Evolutionary conservation across 2,888 invertebrate species (phyloP).

Genomic region (Phragmatobia fuliginosa): DNA sequence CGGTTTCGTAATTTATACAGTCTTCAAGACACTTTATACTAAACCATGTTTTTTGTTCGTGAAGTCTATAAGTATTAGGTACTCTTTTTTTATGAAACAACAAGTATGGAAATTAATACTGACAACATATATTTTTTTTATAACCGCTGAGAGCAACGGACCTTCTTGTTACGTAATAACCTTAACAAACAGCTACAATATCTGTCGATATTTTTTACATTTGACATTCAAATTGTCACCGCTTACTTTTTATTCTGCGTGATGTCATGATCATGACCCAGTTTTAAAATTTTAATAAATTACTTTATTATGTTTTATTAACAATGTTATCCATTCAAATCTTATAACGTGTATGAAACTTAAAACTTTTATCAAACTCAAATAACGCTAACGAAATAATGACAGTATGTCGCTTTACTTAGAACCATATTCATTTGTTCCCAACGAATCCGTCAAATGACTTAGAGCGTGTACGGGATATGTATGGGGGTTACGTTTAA

Average conservation of each 20-base stretch:
- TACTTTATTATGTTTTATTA: neutral
- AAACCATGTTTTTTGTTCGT: neutral
- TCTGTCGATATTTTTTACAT: conserved; percentile 19
- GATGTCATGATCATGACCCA: conserved; percentile 17
- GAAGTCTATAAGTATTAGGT: neutral
- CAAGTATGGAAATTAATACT: conserved; percentile 38
- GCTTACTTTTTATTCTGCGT: conserved; percentile 24
- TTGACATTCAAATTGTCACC: conserved; percentile 25
- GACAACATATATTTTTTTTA: conserved; percentile 11
- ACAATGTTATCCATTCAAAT: neutral
- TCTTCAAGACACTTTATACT: conserved; percentile 7
- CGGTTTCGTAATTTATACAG: conserved; percentile 27
- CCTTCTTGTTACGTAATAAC: conserved; percentile 4
- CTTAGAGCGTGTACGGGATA: conserved; percentile 50
- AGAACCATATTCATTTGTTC: conserved; percentile 59
- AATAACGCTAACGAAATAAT: neutral
- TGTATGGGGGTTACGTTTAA: conserved; percentile 52
- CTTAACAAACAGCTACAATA: conserved; percentile 16
- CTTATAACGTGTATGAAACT: conserved; percentile 2
- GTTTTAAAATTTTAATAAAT: conserved; percentile 14
- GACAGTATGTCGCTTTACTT: neutral
- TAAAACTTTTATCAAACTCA: conserved; percentile 16
- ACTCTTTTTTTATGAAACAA: conserved; percentile 14
- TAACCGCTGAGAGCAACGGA: conserved; percentile 1
- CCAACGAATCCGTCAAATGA: conserved; percentile 55